phyloP scores from a whole-genome alignment of 2,888 invertebrate species.

The Merodon equestris region DNA sequence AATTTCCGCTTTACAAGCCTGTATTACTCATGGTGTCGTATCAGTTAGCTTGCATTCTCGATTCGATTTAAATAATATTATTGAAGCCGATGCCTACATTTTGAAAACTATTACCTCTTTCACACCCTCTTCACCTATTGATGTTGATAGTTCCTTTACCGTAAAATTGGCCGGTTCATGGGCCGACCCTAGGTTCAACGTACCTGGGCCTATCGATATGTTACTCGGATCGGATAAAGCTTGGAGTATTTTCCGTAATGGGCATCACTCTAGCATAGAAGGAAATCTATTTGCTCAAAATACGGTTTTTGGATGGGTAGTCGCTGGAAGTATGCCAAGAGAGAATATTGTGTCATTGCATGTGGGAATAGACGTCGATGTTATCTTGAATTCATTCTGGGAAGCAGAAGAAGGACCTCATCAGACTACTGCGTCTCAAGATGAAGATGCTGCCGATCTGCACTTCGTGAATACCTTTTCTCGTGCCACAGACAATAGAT shows the following conservation, averaged over 20 bases:
- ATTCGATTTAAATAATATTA: constrained; percentile 2
- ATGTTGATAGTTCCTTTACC: no score
- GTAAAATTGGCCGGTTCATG: neutral
- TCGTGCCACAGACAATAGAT: neutral
- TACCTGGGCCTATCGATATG: neutral
- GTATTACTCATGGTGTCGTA: constrained; percentile 16
- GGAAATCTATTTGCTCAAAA: constrained; percentile 9
- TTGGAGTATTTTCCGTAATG: constrained; percentile 11
- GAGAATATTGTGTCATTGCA: neutral
- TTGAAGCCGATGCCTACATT: constrained; percentile 10
- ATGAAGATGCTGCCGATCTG: neutral
- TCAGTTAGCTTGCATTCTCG: neutral
- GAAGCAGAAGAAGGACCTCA: neutral
- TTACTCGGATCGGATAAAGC: constrained; percentile 7
- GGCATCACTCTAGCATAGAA: constrained; percentile 11
- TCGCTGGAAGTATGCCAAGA: constrained; percentile 1
- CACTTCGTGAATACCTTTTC: neutral
- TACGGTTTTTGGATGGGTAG: constrained; percentile 14
- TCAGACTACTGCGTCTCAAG: no score
- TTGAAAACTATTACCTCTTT: no score
- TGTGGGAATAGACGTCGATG: neutral
- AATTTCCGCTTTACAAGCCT: constrained; percentile 1
- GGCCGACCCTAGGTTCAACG: neutral
- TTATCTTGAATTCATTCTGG: constrained; percentile 3
- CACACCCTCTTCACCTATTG: no score